These are phyloP conservation scores for Melanotus villosus DNA, from an alignment of 2,888 invertebrate species.

Conservation along the genomic window DNA sequence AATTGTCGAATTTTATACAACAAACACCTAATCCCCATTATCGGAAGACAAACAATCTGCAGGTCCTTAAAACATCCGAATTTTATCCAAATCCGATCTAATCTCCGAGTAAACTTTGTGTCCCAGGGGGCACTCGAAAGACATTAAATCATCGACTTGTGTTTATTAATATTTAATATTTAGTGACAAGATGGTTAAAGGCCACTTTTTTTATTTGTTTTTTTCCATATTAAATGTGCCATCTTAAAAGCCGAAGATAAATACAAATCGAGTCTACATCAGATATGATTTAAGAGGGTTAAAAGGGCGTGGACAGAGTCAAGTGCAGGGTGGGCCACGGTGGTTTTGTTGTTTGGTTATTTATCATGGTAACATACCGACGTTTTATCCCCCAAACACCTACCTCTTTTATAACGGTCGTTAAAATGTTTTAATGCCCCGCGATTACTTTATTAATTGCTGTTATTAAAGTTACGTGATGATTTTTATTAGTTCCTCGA, in stretches of 20 bases:
- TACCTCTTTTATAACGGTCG: slow-evolving; percentile 15
- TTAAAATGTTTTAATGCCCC: neutral
- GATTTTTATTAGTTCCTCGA: neutral
- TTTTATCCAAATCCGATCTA: neutral
- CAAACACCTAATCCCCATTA: neutral
- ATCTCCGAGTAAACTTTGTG: slow-evolving; percentile 3
- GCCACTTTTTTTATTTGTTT: no score
- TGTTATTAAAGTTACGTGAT: neutral
- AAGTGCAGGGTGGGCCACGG: slow-evolving; percentile 51
- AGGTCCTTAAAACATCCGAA: neutral
- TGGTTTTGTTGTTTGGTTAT: slow-evolving; percentile 38
- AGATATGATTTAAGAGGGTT: slow-evolving; percentile 46
- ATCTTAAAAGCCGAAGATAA: slow-evolving; percentile 26
- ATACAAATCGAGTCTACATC: slow-evolving; percentile 33
- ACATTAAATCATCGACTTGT: slow-evolving; percentile 8
- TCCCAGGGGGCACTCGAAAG: neutral
- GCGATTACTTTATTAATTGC: slow-evolving; percentile 21
- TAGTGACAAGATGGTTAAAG: slow-evolving; percentile 15
- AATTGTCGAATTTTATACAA: no score
- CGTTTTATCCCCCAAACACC: slow-evolving; percentile 18
- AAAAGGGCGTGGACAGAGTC: slow-evolving; percentile 46
- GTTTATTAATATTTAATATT: slow-evolving; percentile 10
- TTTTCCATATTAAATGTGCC: neutral
- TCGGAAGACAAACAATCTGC: neutral
- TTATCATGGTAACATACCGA: neutral